Percentiles rank a stretch among this genome's conserved stretches.
Conservation (phyloP, 1,140 invertebrate species). For the Brachionus sp. region DNA sequence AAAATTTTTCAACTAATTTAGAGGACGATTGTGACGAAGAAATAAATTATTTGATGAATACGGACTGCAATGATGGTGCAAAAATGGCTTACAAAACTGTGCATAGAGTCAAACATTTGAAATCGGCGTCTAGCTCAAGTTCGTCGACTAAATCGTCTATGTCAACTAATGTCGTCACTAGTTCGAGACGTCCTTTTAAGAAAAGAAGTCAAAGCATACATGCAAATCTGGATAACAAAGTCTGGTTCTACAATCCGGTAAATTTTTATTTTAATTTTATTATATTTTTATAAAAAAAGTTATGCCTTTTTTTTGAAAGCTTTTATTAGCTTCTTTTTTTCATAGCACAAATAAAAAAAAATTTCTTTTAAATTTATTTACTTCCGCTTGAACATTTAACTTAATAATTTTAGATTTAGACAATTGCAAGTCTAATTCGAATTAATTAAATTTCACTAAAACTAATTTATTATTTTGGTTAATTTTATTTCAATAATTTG, state of each 20-base stretch:
- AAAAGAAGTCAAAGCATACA: slow-evolving; percentile 25
- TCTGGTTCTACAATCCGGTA: slow-evolving; percentile 29
- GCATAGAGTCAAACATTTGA: background rate
- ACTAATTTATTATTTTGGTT: no score
- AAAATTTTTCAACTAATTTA: background rate
- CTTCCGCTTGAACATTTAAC: no score
- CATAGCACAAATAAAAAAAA: no score
- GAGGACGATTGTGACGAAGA: background rate
- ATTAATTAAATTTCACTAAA: no score
- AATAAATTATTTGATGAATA: background rate
- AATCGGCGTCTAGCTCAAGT: background rate
- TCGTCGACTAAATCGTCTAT: slow-evolving; percentile 28
- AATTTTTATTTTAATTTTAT: background rate
- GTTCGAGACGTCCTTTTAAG: slow-evolving; percentile 20
- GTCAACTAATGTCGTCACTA: background rate
- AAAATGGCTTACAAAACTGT: background rate
- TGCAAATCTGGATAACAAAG: background rate
- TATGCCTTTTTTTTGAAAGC: background rate
- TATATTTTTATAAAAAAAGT: background rate
- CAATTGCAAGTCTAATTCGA: no score
- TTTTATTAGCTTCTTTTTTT: background rate
- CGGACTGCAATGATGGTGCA: background rate
- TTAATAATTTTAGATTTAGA: no score
- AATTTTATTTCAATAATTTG: no score
- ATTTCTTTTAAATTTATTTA: no score